These are phyloP conservation scores for Apoda limacodes DNA, from an alignment of 2,888 invertebrate species.

Conservation along the genomic window DNA sequence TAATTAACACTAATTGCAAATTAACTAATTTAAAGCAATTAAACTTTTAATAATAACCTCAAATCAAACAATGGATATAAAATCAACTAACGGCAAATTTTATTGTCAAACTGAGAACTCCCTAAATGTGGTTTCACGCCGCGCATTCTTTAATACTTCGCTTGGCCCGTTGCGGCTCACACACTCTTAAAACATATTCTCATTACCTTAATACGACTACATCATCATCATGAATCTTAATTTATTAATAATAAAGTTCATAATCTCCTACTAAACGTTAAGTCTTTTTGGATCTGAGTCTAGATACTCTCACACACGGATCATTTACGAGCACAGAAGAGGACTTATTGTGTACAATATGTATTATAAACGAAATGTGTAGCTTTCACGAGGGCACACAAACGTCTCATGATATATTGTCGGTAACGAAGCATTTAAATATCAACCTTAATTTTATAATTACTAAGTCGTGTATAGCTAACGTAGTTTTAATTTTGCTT, in stretches of 20 bases:
- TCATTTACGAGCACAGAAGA: conserved; percentile 52
- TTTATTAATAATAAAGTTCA: too few relatives aligned
- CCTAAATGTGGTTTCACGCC: conserved; percentile 66
- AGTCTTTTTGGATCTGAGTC: conserved; percentile 26
- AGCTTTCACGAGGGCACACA: conserved; percentile 66
- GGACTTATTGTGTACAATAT: conserved; percentile 60
- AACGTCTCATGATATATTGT: conserved; percentile 39
- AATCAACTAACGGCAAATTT: conserved; percentile 50
- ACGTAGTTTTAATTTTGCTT: conserved; percentile 16
- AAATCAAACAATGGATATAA: conserved; percentile 17
- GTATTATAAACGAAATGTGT: conserved; percentile 67
- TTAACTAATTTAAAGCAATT: conserved; percentile 26
- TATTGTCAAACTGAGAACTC: conserved; percentile 58
- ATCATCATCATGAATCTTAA: too few relatives aligned
- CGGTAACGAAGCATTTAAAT: conserved; percentile 17
- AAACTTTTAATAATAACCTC: conserved; percentile 9
- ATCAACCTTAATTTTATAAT: background rate
- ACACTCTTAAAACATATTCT: conserved; percentile 49
- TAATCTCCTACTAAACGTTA: conserved; percentile 21
- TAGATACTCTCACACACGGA: conserved; percentile 44
- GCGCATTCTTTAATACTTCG: conserved; percentile 64
- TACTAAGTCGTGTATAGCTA: conserved; percentile 21
- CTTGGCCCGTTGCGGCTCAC: conserved; percentile 45
- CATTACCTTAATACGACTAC: conserved; percentile 39
- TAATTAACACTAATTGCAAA: too few relatives aligned